Evolutionary conservation across 2,888 invertebrate genomes (phyloP), one percentile per base, ranked within the genome.

Genomic region (Euzetes globulus): DNA sequence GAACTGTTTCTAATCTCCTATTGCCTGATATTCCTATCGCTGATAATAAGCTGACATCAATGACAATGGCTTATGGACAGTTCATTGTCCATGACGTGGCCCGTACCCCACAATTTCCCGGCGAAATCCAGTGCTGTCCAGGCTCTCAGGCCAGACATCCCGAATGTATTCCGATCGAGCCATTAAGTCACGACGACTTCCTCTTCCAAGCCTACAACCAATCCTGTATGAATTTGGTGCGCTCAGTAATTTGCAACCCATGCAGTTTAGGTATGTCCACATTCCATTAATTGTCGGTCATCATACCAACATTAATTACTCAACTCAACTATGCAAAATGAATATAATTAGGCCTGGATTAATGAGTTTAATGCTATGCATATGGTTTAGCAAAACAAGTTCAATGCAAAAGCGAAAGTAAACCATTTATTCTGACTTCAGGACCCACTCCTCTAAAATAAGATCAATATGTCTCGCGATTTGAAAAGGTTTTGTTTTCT

Each of bases 1-100:
- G 82, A 17, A 5, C 55, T 2, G 41, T 76, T 22, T 72, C 76
- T 5, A 65, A 60, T 25, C 33, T 50, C 11, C n/a, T 75, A 11
- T 72, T 76, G 25, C 75, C 77, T 47, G 71, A 71, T 29, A 60
- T 76, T 27, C 33, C 52, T 5, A 65, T 70, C 17, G 41, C 41
- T 17, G 75, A 77, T 37, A 50, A 47, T 29, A 65, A 71, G 29
- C 33, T 73, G 27, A 75, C 77, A 11, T 68, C 68, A 41, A 75
- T 77, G 77, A 41, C 25, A 1, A 77, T 77, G 77, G 74, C 74
- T 45, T 77, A 58, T 37, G 77, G 77, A 13, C 77, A 77, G 82
- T 84, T 96, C 80, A 83, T 96, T 22, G 96, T 96, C 82, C 96
- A 97, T 84, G 96, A 96, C 82, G 86, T 96, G 73, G 94, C 95